Conservation (phyloP, 2,113 vertebrate species). For the Toxotes chatareus region DNA sequence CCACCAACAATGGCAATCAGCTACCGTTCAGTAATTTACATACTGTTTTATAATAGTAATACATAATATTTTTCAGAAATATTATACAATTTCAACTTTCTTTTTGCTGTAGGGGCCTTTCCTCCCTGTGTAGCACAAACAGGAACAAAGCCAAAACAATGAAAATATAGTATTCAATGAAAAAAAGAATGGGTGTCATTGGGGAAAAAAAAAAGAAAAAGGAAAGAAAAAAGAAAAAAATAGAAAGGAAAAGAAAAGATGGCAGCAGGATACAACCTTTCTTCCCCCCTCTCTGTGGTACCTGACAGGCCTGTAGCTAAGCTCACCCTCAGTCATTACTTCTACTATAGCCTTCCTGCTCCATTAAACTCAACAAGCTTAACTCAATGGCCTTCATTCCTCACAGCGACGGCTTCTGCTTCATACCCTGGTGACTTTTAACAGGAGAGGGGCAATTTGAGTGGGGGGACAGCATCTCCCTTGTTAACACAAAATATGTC, state of each 20-base stretch:
- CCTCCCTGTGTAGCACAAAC: not conserved
- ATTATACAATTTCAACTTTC: not conserved
- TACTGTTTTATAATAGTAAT: not conserved
- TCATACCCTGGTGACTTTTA: conserved; percentile 80
- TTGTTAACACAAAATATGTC: conserved; percentile 80
- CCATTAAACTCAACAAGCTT: conserved; percentile 83
- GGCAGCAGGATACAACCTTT: conserved; percentile 43
- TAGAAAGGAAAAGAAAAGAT: conserved; percentile 26
- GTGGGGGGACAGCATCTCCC: conserved; percentile 59
- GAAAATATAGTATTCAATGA: conserved; percentile 11
- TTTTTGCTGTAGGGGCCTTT: not conserved
- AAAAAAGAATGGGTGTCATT: conserved; percentile 25
- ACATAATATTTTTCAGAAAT: not conserved
- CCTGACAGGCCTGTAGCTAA: conserved; percentile 67
- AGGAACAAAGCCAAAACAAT: conserved; percentile 9
- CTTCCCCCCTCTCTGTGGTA: conserved; percentile 41
- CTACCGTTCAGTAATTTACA: not conserved
- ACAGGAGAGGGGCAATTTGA: conserved; percentile 75
- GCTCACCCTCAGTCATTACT: conserved; percentile 73
- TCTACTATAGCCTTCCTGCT: conserved; percentile 75
- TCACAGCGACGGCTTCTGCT: conserved; percentile 75
- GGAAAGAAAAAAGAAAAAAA: conserved; percentile 34
- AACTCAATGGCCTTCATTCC: conserved; percentile 79
- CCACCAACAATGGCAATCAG: not conserved
- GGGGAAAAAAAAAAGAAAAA: conserved; percentile 24